Conservation (phyloP, 2,888 invertebrate genomes). For the Philhelius pedissequus region DNA sequence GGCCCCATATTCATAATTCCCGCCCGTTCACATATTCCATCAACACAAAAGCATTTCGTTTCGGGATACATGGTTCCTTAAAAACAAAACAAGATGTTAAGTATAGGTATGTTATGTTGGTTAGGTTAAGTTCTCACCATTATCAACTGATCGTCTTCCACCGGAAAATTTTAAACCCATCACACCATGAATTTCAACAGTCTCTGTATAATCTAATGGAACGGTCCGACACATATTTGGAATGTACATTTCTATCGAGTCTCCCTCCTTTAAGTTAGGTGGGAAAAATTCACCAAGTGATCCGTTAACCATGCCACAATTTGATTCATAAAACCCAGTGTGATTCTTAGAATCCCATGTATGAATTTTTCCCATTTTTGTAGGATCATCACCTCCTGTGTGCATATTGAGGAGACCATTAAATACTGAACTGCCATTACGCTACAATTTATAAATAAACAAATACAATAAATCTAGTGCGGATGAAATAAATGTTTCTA, state of each 20-base stretch:
- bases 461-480: too few relatives aligned
- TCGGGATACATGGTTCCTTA: conserved; percentile 81
- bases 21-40: conserved; percentile 83
- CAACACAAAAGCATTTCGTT: conserved; percentile 86
- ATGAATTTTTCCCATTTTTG: conserved; percentile 84
- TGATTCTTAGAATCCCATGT: conserved; percentile 86
- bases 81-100: conserved; percentile 59
- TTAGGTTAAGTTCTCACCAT: conserved; percentile 79
- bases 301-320: conserved; percentile 84
- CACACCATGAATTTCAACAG: conserved; percentile 81
- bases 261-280: conserved; percentile 82
- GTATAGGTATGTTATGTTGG: background rate
- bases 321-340: conserved; percentile 79
- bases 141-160: conserved; percentile 84
- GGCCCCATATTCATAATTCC: conserved; percentile 87
- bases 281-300: conserved; percentile 91
- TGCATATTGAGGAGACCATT: conserved; percentile 89
- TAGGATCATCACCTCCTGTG: conserved; percentile 83
- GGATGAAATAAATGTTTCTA: too few relatives aligned
- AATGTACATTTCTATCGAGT: conserved; percentile 83
- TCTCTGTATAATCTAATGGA: conserved; percentile 82
- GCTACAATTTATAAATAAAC: conserved; percentile 80
- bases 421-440: conserved; percentile 86
- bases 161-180: conserved; percentile 84
- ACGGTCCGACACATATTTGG: conserved; percentile 88